Conservation (phyloP, 2,113 vertebrate species). For the Serilophus lunatus region DNA sequence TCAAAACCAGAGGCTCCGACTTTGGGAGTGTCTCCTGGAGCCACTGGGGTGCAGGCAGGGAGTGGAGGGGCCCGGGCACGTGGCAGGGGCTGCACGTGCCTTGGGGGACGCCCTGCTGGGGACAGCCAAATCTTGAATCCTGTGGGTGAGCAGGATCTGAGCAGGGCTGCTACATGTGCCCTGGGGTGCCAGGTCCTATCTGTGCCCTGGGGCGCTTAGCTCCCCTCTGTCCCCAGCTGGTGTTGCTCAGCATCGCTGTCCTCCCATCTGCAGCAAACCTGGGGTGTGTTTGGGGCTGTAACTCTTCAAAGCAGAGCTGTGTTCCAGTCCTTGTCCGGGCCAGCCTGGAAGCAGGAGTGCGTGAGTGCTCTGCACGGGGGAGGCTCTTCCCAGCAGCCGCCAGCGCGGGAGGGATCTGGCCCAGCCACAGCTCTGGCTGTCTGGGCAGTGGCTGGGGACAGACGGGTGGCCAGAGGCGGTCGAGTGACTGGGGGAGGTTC, state of each 20-base stretch:
- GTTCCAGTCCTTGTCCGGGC: background rate
- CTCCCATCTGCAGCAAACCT: background rate
- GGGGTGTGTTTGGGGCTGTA: background rate
- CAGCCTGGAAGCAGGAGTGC: background rate
- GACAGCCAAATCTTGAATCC: background rate
- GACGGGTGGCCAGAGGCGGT: rapidly evolving
- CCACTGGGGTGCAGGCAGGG: background rate
- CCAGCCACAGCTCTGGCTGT: rapidly evolving
- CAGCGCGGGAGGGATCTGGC: background rate
- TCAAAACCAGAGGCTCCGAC: conserved; percentile 59
- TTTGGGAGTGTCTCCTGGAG: background rate
- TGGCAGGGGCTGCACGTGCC: background rate
- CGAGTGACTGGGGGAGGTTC: background rate
- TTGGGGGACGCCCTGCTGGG: background rate
- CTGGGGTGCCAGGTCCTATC: rapidly evolving
- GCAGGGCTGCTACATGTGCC: rapidly evolving
- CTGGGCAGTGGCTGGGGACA: background rate
- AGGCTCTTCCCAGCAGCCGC: background rate
- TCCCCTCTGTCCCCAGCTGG: background rate
- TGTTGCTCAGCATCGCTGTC: rapidly evolving
- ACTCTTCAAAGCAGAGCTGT: background rate
- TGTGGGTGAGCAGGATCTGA: rapidly evolving
- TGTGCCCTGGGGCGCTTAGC: background rate
- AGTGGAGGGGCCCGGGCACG: background rate
- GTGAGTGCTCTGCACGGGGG: rapidly evolving